Evolutionary conservation across 1,140 invertebrate genomes (phyloP).

Genomic region (Eupristina koningsbergeri): DNA sequence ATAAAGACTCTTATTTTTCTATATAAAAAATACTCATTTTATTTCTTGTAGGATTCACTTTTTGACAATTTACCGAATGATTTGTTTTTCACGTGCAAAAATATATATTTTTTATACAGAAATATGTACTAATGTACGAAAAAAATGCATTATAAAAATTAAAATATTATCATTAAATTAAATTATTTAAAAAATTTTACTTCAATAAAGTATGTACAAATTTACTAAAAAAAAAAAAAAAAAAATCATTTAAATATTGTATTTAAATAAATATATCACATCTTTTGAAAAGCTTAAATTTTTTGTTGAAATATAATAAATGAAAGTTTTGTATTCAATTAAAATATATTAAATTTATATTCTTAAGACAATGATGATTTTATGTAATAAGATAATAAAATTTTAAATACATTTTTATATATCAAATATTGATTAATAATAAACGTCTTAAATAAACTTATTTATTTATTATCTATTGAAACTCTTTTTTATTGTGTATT

Average conservation of each 20-base stretch:
- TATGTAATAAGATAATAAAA: not conserved
- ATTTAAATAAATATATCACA: too few relatives aligned
- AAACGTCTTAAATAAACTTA: not conserved
- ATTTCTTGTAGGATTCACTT: too few relatives aligned
- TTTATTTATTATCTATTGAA: too few relatives aligned
- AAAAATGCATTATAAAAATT: not conserved
- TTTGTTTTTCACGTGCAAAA: not conserved
- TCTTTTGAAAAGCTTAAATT: not conserved
- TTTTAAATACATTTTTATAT: not conserved
- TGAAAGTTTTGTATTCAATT: not conserved
- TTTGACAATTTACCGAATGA: too few relatives aligned
- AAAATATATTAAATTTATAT: not conserved
- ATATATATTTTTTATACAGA: not conserved
- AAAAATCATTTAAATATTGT: not conserved
- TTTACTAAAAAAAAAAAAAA: not conserved
- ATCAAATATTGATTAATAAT: not conserved
- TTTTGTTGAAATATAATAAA: not conserved
- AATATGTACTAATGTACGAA: not conserved
- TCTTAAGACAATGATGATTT: not conserved
- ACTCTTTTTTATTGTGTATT: too few relatives aligned
- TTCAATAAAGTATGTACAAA: not conserved
- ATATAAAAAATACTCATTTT: not conserved
- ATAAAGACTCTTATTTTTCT: too few relatives aligned
- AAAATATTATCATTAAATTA: not conserved
- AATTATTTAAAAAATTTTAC: not conserved